Evolutionary conservation across 2,888 invertebrate genomes (phyloP).

Genomic region (Ellobium chinense): DNA sequence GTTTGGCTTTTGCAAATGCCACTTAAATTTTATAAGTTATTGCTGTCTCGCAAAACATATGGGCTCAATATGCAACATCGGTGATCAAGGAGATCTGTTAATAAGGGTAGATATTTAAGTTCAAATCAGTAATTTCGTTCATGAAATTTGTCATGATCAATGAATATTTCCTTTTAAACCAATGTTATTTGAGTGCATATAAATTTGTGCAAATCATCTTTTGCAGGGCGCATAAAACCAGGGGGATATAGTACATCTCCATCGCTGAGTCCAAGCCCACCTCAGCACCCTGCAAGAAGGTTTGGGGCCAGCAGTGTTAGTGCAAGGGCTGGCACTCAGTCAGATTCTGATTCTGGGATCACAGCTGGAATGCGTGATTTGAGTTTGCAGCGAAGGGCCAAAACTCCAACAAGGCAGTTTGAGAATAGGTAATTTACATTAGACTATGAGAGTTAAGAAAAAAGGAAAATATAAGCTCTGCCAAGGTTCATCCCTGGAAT

Average conservation of each 20-base stretch:
- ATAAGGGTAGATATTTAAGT: too few relatives aligned
- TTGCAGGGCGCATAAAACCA: conserved; percentile 23
- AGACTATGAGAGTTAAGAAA: background rate
- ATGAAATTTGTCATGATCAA: too few relatives aligned
- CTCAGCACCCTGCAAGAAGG: conserved; percentile 19
- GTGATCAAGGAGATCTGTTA: too few relatives aligned
- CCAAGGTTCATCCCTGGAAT: background rate
- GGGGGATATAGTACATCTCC: conserved; percentile 38
- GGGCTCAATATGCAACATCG: too few relatives aligned
- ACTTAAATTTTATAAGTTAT: too few relatives aligned
- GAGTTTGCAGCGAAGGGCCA: conserved; percentile 13
- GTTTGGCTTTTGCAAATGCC: too few relatives aligned
- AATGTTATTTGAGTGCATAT: too few relatives aligned
- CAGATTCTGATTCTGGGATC: conserved; percentile 39
- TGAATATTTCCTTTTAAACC: too few relatives aligned
- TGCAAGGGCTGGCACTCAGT: conserved; percentile 31
- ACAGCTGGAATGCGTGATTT: conserved; percentile 35
- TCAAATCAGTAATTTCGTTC: too few relatives aligned
- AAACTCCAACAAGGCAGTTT: conserved; percentile 29
- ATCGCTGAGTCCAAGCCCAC: conserved; percentile 44
- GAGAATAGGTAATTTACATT: conserved; percentile 41
- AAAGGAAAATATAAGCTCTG: background rate
- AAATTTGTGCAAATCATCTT: background rate
- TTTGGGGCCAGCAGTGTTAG: conserved; percentile 23
- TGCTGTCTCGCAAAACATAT: too few relatives aligned